A percentile compares a stretch with the other conserved stretches of the same genome.
These are phyloP conservation scores for Peromyscus aztecus DNA, from an alignment of 2,797 vertebrate genomes.

Conservation along the genomic window DNA sequence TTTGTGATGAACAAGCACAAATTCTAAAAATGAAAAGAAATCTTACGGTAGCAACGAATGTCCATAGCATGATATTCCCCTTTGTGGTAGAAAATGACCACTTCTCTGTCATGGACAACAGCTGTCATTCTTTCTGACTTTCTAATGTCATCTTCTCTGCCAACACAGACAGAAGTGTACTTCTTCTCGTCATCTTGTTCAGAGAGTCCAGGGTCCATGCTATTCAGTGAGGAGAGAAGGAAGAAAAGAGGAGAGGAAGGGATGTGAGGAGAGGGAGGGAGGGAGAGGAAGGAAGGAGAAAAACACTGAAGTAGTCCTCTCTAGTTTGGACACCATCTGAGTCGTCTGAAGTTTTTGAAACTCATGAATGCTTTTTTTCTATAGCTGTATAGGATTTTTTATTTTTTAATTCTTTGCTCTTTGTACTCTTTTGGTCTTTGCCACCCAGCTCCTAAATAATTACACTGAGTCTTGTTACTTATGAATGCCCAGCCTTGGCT, in stretches of 20 bases:
- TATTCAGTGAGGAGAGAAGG: conserved; percentile 46
- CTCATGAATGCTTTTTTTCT: neutral
- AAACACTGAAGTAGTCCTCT: conserved; percentile 3
- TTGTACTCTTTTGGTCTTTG: neutral
- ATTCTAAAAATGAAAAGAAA: conserved; percentile 36
- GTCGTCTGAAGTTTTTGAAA: conserved; percentile 34
- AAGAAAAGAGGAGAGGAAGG: neutral
- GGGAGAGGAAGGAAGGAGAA: neutral
- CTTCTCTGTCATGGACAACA: conserved; percentile 91
- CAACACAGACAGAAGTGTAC: conserved; percentile 88
- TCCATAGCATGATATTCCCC: conserved; percentile 94
- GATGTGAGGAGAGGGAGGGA: neutral
- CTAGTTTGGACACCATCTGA: conserved; percentile 7
- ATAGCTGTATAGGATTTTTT: conserved; percentile 14
- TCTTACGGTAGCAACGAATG: conserved; percentile 96
- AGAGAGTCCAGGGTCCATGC: conserved; percentile 76
- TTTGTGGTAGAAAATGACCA: conserved; percentile 93
- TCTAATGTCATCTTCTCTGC: conserved; percentile 92
- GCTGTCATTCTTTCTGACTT: conserved; percentile 87
- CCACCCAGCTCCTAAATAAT: neutral
- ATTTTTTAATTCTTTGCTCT: neutral
- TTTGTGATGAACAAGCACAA: conserved; percentile 52
- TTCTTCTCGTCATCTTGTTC: conserved; percentile 62
- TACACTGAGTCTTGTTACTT: neutral
- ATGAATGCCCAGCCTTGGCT: neutral